Percentiles rank a stretch among this genome's conserved stretches.
These are phyloP conservation scores for Sorex araneus DNA, from an alignment of 2,113 vertebrate species.

Conservation along the genomic window DNA sequence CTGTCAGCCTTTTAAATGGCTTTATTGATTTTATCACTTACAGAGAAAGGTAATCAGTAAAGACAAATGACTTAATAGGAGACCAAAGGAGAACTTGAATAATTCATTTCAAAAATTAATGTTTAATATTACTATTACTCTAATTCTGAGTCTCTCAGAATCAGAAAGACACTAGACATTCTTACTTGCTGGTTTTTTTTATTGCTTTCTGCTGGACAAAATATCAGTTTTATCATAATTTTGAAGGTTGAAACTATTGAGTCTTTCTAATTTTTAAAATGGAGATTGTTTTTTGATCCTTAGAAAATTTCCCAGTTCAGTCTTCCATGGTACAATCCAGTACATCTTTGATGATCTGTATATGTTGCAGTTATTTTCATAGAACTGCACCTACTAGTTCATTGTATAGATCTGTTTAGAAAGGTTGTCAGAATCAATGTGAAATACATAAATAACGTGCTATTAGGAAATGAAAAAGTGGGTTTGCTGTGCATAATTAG, in stretches of 20 bases:
- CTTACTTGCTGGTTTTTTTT: background rate
- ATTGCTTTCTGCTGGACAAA: background rate
- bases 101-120: conserved; percentile 42
- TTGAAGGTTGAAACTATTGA: background rate
- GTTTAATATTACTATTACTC: background rate
- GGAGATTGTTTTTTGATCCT: background rate
- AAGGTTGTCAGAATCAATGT: background rate
- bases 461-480: conserved; percentile 5
- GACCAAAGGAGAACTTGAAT: conserved; percentile 28
- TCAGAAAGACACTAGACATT: background rate
- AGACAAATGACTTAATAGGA: conserved; percentile 41
- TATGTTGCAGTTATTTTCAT: background rate
- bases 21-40: conserved; percentile 43
- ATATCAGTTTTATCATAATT: background rate
- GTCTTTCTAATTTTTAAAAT: background rate
- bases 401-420: background rate
- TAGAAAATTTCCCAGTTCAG: background rate
- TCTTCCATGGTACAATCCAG: background rate
- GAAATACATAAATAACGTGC: background rate
- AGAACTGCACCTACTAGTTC: background rate
- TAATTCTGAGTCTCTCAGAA: background rate
- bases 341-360: background rate
- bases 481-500: background rate
- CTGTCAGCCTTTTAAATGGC: background rate
- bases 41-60: conserved; percentile 43